A percentile compares a stretch with the other conserved stretches of the same genome.
Conservation (phyloP, 1,140 invertebrate genomes). For the Drosophila repleta region DNA sequence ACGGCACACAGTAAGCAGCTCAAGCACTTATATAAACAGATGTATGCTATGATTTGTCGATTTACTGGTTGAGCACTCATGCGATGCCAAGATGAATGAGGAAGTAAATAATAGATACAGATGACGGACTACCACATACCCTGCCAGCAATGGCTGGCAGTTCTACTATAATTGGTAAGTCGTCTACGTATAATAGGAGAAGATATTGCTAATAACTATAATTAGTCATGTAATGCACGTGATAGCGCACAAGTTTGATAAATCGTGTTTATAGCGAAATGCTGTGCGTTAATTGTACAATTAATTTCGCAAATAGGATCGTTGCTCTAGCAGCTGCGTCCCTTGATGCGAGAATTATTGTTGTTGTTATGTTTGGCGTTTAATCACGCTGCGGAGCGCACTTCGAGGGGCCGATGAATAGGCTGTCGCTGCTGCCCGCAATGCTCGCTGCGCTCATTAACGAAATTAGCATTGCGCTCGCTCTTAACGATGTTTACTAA, state of each 20-base stretch:
- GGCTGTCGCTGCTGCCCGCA: not conserved
- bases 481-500: slow-evolving; percentile 42
- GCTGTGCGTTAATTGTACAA: slow-evolving; percentile 41
- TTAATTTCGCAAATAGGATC: slow-evolving; percentile 27
- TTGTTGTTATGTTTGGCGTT: slow-evolving; percentile 5
- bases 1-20: not conserved
- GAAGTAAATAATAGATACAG: no score
- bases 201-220: slow-evolving; percentile 20
- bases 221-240: slow-evolving; percentile 34
- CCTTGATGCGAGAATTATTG: slow-evolving; percentile 1
- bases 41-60: slow-evolving; percentile 6
- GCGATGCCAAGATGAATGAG: not conserved
- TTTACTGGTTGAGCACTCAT: not conserved
- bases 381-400: slow-evolving; percentile 2
- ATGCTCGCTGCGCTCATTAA: slow-evolving; percentile 18
- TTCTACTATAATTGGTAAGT: no score
- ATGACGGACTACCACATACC: not conserved
- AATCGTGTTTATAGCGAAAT: slow-evolving; percentile 1
- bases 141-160: not conserved
- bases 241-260: slow-evolving; percentile 35
- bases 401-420: slow-evolving; percentile 1
- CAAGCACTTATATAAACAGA: slow-evolving; percentile 5
- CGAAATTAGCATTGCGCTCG: slow-evolving; percentile 37
- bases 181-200: not conserved
- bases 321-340: not conserved